phyloP scores from a whole-genome alignment of 2,113 vertebrate species.

The Ramphastos sulfuratus region DNA sequence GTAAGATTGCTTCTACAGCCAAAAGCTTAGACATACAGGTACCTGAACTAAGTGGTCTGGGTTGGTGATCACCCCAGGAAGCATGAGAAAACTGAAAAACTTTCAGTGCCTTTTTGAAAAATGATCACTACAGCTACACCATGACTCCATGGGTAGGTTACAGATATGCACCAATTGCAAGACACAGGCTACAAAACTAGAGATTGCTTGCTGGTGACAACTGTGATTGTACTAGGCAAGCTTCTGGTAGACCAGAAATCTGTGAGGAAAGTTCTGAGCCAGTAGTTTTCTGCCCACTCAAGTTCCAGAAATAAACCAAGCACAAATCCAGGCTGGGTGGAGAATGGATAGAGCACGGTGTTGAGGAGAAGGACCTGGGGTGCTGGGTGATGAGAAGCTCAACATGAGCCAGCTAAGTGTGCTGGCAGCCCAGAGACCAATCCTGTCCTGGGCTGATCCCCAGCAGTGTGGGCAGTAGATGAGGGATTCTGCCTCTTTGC shows the following conservation, averaged over 20 bases:
- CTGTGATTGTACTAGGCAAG: not conserved
- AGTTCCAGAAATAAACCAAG: not conserved
- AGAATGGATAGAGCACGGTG: too few relatives aligned
- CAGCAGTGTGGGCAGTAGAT: too few relatives aligned
- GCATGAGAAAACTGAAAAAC: not conserved
- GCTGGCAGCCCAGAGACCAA: too few relatives aligned
- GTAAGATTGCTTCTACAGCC: not conserved
- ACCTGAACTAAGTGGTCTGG: not conserved
- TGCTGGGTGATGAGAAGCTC: too few relatives aligned
- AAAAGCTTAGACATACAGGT: not conserved
- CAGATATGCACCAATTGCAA: not conserved
- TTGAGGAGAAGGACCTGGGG: too few relatives aligned
- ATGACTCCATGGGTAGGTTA: not conserved
- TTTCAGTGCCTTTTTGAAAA: not conserved
- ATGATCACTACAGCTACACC: not conserved
- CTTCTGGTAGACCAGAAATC: not conserved
- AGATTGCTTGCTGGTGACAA: not conserved
- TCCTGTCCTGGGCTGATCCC: too few relatives aligned
- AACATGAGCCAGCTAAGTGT: too few relatives aligned
- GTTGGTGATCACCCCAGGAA: not conserved
- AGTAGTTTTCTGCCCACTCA: not conserved
- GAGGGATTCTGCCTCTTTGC: too few relatives aligned
- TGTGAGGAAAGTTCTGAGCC: not conserved
- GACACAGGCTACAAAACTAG: not conserved
- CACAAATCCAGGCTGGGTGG: too few relatives aligned